Percentiles rank a stretch among this genome's conserved stretches.
phyloP scores from a whole-genome alignment of 2,797 vertebrate genomes.

The Botia kubotai region DNA sequence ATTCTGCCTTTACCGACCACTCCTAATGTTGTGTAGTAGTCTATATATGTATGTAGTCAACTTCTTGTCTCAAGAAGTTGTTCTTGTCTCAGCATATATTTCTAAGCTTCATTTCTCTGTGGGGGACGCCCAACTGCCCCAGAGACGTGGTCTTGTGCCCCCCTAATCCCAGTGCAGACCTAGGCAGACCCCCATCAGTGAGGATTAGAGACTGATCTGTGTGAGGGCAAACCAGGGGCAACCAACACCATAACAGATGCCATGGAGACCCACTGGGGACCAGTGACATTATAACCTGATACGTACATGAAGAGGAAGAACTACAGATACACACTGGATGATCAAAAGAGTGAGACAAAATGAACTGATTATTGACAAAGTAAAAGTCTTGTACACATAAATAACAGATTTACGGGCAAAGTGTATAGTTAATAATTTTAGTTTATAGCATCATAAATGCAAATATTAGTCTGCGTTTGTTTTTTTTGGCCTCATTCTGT shows the following conservation, averaged over 20 bases:
- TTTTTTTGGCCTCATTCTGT: too few relatives aligned
- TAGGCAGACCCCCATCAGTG: conserved; percentile 74
- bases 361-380: conserved; percentile 8
- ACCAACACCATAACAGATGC: conserved; percentile 19
- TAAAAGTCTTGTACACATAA: neutral
- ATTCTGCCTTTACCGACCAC: neutral
- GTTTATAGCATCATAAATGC: too few relatives aligned
- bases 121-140: conserved; percentile 32
- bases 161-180: conserved; percentile 61
- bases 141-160: conserved; percentile 56
- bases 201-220: conserved; percentile 80
- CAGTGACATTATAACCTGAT: conserved; percentile 37
- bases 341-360: neutral
- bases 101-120: conserved; percentile 8
- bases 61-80: too few relatives aligned
- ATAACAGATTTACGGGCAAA: too few relatives aligned
- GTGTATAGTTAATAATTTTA: too few relatives aligned
- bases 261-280: conserved; percentile 35
- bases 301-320: conserved; percentile 6
- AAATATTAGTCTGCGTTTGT: too few relatives aligned
- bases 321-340: conserved; percentile 23
- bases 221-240: conserved; percentile 60
- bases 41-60: conserved; percentile 48
- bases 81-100: conserved; percentile 33
- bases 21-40: neutral